Percentiles rank a stretch among this genome's conserved stretches.
Evolutionary conservation across 1,140 invertebrate genomes (phyloP).

Genomic region (Drosophila teissieri): DNA sequence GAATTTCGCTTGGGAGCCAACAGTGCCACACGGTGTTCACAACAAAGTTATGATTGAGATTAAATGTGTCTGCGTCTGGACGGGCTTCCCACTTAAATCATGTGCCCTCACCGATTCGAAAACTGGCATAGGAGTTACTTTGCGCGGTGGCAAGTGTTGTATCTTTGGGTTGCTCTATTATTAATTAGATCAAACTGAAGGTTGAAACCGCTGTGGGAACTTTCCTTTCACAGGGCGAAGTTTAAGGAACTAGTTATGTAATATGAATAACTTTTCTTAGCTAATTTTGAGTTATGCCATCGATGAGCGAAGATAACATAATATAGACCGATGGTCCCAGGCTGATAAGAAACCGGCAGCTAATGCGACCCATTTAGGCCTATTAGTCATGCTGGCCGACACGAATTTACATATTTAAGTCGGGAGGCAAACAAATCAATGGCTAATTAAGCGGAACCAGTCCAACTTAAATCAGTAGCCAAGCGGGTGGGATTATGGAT

Average conservation of each 20-base stretch:
- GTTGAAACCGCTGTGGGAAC: constrained; percentile 26
- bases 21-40: constrained; percentile 58
- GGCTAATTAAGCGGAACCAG: constrained; percentile 59
- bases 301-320: constrained; percentile 24
- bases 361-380: constrained; percentile 64
- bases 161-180: constrained; percentile 59
- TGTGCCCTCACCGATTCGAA: background rate
- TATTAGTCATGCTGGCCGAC: constrained; percentile 61
- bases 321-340: constrained; percentile 8
- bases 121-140: background rate
- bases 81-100: constrained; percentile 22
- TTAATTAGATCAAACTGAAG: constrained; percentile 60
- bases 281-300: constrained; percentile 7
- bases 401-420: constrained; percentile 66
- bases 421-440: constrained; percentile 64
- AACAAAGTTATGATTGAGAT: constrained; percentile 81
- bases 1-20: constrained; percentile 52
- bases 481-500: constrained; percentile 16
- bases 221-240: background rate
- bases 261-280: background rate
- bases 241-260: background rate
- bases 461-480: constrained; percentile 35
- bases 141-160: constrained; percentile 74
- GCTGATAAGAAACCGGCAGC: constrained; percentile 52
- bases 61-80: constrained; percentile 53